Evolutionary conservation across 2,888 invertebrate species (phyloP), one percentile per base, ranked within the genome.

Genomic region (Melangyna quadrimaculata): DNA sequence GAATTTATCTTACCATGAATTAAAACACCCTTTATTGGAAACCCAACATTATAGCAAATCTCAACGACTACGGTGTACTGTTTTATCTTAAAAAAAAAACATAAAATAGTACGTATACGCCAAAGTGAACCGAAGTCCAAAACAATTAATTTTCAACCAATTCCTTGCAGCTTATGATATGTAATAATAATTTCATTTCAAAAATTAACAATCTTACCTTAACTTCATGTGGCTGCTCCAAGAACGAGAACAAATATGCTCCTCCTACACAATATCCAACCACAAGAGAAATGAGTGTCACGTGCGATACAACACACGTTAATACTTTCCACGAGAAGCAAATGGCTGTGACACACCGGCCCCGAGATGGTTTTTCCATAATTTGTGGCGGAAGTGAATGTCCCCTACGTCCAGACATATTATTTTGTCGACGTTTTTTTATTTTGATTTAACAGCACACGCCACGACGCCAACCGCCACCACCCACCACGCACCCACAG

Each of bases 211-310:
- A 72, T 37, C 92, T 91, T 91, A 96, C 97, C 93, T 95, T 94
- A 88, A 93, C 93, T 91, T 97, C 97, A 89, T 97, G 94, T 61
- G 94, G 93, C 7, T 94, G 94, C 90, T 97, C 97, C 78, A 97
- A 93, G 65, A 94, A 93, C 91, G 95, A 95, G 92, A 98, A 98
- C 79, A 97, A 95, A 90, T 96, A 95, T 17, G 97, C 97, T 9
- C 98, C 98, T 74, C 97, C 94, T 89, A 97, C 94, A 93, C 97
- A 97, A 93, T 98, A 98, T 35, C 96, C 95, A 87, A 98, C 97
- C 88, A 98, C 98, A 91, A 97, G 93, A 81, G 97, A 95, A 89
- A 98, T 95, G 89, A 98, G 94, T 89, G 97, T 95, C 89, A 97
- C 95, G 93, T 98, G 98, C 0, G 97, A 97, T 90, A 97, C 96